A percentile compares a stretch with the other conserved stretches of the same genome.
Evolutionary conservation across 2,797 vertebrate genomes (phyloP).

Genomic region (Spondyliosoma cantharus): DNA sequence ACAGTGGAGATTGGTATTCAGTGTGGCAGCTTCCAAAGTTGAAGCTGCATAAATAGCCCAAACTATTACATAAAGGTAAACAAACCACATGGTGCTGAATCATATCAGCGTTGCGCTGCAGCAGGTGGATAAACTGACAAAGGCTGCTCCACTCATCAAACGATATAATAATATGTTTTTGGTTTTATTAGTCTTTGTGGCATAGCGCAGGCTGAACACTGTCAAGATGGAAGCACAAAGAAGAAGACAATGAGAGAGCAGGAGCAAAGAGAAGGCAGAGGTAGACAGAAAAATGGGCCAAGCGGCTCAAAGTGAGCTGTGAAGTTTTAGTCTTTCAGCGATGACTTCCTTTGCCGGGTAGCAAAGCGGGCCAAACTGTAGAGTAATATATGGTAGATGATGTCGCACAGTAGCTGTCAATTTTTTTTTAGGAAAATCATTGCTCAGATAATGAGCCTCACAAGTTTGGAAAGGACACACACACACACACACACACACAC

Average conservation of each 20-base stretch:
- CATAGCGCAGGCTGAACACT: conserved; percentile 18
- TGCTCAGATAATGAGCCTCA: conserved; percentile 50
- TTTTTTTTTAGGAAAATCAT: conserved; percentile 19
- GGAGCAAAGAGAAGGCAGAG: conserved; percentile 21
- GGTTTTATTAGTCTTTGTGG: conserved; percentile 30
- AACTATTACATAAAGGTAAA: conserved; percentile 72
- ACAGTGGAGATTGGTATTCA: conserved; percentile 69
- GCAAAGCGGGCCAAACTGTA: conserved; percentile 28
- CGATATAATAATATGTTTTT: conserved; percentile 28
- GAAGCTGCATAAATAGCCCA: conserved; percentile 65
- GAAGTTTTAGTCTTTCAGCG: conserved; percentile 33
- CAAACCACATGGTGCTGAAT: conserved; percentile 57
- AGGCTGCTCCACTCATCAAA: conserved; percentile 47
- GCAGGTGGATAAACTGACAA: conserved; percentile 54
- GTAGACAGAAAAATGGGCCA: conserved; percentile 34
- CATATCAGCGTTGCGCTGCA: conserved; percentile 50
- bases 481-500: background rate
- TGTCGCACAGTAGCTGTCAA: conserved; percentile 23
- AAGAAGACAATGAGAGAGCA: conserved; percentile 31
- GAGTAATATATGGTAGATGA: conserved; percentile 1
- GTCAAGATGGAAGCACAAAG: conserved; percentile 31
- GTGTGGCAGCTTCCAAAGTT: conserved; percentile 55
- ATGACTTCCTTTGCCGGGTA: conserved; percentile 11
- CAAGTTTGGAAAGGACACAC: conserved; percentile 13
- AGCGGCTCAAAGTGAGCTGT: conserved; percentile 39